phyloP scores from a whole-genome alignment of 2,888 invertebrate genomes.

The Metallyticus violacea region DNA sequence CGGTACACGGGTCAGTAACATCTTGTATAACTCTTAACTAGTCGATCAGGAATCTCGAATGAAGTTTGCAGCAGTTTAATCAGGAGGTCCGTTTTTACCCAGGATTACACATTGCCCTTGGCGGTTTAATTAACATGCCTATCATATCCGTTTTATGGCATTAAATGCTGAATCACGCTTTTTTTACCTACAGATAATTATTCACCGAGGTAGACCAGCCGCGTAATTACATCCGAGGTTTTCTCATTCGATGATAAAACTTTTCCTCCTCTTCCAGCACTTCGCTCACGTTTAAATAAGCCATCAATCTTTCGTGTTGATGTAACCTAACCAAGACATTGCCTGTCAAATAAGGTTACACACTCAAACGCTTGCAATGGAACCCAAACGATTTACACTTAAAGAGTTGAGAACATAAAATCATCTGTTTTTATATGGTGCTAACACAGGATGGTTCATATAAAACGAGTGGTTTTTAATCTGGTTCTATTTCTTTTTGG shows the following conservation, averaged over 20 bases:
- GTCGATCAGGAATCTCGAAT: too few species aligned
- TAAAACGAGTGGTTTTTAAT: too few species aligned
- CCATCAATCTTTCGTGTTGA: neutral
- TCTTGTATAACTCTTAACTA: neutral
- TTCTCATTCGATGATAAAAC: neutral
- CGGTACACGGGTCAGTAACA: neutral
- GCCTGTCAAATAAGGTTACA: neutral
- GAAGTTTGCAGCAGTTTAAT: neutral
- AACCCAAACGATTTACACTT: too few species aligned
- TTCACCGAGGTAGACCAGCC: neutral
- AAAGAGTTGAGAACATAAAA: too few species aligned
- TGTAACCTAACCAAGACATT: neutral
- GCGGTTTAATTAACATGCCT: neutral
- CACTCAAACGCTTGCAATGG: neutral
- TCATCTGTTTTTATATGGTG: too few species aligned
- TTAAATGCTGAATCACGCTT: neutral
- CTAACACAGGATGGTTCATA: too few species aligned
- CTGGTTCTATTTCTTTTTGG: too few species aligned
- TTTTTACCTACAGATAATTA: neutral
- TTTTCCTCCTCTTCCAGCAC: too few species aligned
- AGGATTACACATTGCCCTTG: neutral
- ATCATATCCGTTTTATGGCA: neutral
- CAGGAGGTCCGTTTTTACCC: too few species aligned
- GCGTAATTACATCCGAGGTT: neutral
- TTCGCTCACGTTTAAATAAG: neutral